Base-by-base conservation (phyloP, 2,888 invertebrate genomes). In the Sclerodermus sp. region DNA sequence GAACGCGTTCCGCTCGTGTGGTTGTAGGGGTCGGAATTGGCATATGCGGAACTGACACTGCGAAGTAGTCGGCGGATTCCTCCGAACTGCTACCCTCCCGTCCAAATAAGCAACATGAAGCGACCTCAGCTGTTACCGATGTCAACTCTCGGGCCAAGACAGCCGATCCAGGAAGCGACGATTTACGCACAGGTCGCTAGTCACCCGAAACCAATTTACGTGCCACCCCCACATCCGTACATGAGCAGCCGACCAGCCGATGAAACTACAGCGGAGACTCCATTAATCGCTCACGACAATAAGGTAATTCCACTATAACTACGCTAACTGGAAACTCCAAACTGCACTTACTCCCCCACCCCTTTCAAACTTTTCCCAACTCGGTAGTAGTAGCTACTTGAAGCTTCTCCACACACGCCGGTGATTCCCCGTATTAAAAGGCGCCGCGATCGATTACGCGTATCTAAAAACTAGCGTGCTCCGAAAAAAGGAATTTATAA, bases 221-320 rank as follows among this genome's bases (percentile, higher is more conserved):
- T 73, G 53, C 75, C 74, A 37, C 74, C 76, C 34, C 73, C 74
- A 13, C 73, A 70, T 58, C 74, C 70, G 44, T 76, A 74, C 66
- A 57, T 62, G 57, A 23, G n/a, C n/a, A 68, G 61, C 56, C 68
- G 71, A 40, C 49, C 59, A 32, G 49, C 56, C 47, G 74, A 76
- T 58, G 75, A 76, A 31, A 67, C 74, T 46, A 76, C 75, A 40
- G 76, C 68, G 49, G 75, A 76, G 62, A 76, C 76, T 63, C 76
- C 76, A 50, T 67, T 76, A 57, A 76, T 76, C 61, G 75, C 73
- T 62, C 72, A 73, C 60, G 76, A 76, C 64, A 74, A 71, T 70
- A 75, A 76, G 70, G 76, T 75, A 59, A 55, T 36, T 23, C 23
- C n/a, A n/a, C n/a, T n/a, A n/a, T n/a, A n/a, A n/a, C n/a, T n/a